phyloP scores from a whole-genome alignment of 1,140 invertebrate species.

The Prorops nasuta region DNA sequence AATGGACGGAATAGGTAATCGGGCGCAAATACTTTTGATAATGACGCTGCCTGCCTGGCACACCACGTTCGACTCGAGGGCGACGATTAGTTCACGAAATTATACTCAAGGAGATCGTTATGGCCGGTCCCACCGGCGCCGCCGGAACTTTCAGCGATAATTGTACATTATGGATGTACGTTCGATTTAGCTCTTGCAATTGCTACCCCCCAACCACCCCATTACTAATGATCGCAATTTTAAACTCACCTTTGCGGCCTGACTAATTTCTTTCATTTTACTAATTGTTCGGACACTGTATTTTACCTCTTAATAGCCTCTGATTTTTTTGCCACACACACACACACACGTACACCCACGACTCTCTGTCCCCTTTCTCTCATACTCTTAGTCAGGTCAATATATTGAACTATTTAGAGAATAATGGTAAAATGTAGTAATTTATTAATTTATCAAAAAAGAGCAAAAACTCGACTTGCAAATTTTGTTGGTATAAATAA shows the following conservation, averaged over 20 bases:
- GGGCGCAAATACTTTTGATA: not conserved
- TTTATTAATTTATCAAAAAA: too few relatives aligned
- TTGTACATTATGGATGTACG: slow-evolving; percentile 17
- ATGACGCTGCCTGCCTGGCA: too few relatives aligned
- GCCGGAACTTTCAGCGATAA: slow-evolving; percentile 14
- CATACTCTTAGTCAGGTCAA: too few relatives aligned
- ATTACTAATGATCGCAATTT: slow-evolving; percentile 16
- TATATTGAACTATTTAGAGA: too few relatives aligned
- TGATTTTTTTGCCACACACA: slow-evolving; percentile 15
- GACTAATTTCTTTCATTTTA: slow-evolving; percentile 19
- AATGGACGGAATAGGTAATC: not conserved
- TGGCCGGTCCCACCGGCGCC: not conserved
- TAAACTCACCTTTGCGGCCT: slow-evolving; percentile 9
- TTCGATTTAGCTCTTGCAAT: slow-evolving; percentile 19
- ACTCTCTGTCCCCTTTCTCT: slow-evolving; percentile 9
- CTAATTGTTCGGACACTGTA: slow-evolving; percentile 19
- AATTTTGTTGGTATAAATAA: too few relatives aligned
- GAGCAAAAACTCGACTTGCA: too few relatives aligned
- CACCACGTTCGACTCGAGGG: not conserved
- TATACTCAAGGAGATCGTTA: not conserved
- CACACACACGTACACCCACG: slow-evolving; percentile 12
- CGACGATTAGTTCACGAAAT: not conserved
- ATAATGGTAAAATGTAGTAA: too few relatives aligned
- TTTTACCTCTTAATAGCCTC: slow-evolving; percentile 23
- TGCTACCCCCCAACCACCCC: slow-evolving; percentile 6